Evolutionary conservation across 2,888 invertebrate genomes (phyloP).

Genomic region (Eurytoma californica): DNA sequence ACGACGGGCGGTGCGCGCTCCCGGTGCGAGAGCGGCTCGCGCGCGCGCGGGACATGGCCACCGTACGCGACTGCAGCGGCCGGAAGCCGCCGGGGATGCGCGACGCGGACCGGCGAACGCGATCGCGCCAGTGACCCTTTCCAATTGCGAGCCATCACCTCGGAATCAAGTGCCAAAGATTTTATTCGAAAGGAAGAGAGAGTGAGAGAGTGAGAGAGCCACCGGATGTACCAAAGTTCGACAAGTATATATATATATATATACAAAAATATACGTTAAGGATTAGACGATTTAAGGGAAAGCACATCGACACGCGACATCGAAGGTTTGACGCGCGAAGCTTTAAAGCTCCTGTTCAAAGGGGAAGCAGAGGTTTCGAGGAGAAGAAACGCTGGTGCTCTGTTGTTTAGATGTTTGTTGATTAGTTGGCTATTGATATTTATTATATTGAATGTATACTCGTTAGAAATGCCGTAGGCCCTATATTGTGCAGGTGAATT

Average conservation of each 20-base stretch:
- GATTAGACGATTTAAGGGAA: neutral
- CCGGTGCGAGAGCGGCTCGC: slow-evolving; percentile 3
- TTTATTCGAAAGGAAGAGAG: neutral
- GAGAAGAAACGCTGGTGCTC: neutral
- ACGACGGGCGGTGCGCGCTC: slow-evolving; percentile 44
- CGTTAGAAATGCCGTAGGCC: slow-evolving; percentile 15
- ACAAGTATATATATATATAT: neutral
- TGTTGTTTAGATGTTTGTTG: slow-evolving; percentile 23
- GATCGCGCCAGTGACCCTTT: neutral
- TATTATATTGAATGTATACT: slow-evolving; percentile 24
- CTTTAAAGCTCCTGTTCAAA: neutral
- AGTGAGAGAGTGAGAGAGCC: neutral
- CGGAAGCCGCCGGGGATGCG: neutral
- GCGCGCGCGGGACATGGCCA: slow-evolving; percentile 36
- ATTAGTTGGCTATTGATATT: slow-evolving; percentile 25
- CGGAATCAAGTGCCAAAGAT: slow-evolving; percentile 25
- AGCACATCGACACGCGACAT: slow-evolving; percentile 23
- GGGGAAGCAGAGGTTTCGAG: neutral
- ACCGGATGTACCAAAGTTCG: neutral
- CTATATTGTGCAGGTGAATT: slow-evolving; percentile 11
- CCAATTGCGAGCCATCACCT: neutral
- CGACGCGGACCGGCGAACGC: neutral
- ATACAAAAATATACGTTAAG: no score
- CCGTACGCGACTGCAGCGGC: slow-evolving; percentile 17
- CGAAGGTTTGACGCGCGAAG: neutral